Base-by-base conservation (phyloP, 2,113 vertebrate species). In the Ammodytes marinus region DNA sequence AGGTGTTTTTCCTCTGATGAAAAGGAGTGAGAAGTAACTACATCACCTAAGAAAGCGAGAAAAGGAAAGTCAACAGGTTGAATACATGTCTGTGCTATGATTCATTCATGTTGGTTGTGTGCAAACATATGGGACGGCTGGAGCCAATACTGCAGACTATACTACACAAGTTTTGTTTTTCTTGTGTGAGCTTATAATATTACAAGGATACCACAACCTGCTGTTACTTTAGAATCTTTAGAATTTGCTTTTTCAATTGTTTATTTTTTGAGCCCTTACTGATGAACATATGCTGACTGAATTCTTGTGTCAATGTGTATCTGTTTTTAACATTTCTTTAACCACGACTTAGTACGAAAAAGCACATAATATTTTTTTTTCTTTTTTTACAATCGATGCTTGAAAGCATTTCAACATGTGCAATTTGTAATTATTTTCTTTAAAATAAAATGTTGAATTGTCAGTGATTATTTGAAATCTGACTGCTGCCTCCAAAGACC, bases 1-100 rank as follows among this genome's bases (percentile, higher is more conserved):
- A 61, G 88, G 80, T 88, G 88, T 83, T 90, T 91, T 91, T 79
- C 67, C 47, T 69, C 39, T 59, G 14, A 53, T 50, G 63, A 81
- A 53, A 74, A 61, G 40, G 74, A 60, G 59, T 69, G 69, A 82
- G 69, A 69, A 83, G 77, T 11, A 78, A 71, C 73, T 87, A 79
- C 73, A 83, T 67, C 67, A 63, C 68, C 77, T 75, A 65, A 84
- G 77, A 75, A 77, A 77, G 68, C 46, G 52, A 65, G 53, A 5
- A 42, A 59, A 61, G 54, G 61, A 27, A 73, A 82, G 8, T 65
- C 74, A 82, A 83, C 83, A 88, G 68, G 80, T 61, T 50, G 45
- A 83, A 82, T 14, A 39, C 54, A 71, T 74, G 85, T 77, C 79
- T 42, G 42, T 40, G 65, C 43, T 68, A 82, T 85, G 79, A 91